A percentile compares a stretch with the other conserved stretches of the same genome.
These are phyloP conservation scores for Cyclargus thomasi DNA, from an alignment of 1,140 invertebrate genomes.

Conservation along the genomic window DNA sequence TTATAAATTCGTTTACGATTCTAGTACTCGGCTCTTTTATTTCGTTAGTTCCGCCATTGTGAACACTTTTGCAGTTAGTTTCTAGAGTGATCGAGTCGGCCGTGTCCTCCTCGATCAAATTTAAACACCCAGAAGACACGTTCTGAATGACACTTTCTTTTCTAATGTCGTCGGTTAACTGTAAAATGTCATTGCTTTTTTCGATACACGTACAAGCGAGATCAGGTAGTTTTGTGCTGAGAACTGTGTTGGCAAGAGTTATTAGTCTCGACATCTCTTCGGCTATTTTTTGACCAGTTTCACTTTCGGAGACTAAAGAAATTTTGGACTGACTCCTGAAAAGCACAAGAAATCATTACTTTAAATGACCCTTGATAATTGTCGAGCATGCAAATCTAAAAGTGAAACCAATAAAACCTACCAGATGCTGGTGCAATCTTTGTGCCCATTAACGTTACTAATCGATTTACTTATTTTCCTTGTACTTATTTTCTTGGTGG, in stretches of 20 bases:
- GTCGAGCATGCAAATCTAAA: background rate
- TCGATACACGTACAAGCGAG: slow-evolving; percentile 46
- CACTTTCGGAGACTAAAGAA: slow-evolving; percentile 48
- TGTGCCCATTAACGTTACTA: slow-evolving; percentile 62
- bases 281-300: slow-evolving; percentile 50
- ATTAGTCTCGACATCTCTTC: slow-evolving; percentile 64
- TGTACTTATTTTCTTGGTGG: slow-evolving; percentile 52
- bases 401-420: slow-evolving; percentile 32
- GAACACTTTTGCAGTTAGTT: slow-evolving; percentile 34
- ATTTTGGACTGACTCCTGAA: slow-evolving; percentile 59
- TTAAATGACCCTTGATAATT: slow-evolving; percentile 1
- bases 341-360: slow-evolving; percentile 18
- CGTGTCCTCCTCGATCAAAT: slow-evolving; percentile 38
- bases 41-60: slow-evolving; percentile 38
- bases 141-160: slow-evolving; percentile 31
- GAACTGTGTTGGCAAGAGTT: slow-evolving; percentile 67
- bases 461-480: slow-evolving; percentile 68
- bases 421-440: slow-evolving; percentile 51
- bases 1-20: slow-evolving; percentile 41
- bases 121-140: slow-evolving; percentile 29
- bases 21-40: slow-evolving; percentile 36
- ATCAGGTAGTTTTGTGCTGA: slow-evolving; percentile 63
- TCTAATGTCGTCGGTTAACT: slow-evolving; percentile 29
- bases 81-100: slow-evolving; percentile 36
- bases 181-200: slow-evolving; percentile 29